Base-by-base conservation (phyloP, 2,888 invertebrate species). In the Aplocera efformata region DNA sequence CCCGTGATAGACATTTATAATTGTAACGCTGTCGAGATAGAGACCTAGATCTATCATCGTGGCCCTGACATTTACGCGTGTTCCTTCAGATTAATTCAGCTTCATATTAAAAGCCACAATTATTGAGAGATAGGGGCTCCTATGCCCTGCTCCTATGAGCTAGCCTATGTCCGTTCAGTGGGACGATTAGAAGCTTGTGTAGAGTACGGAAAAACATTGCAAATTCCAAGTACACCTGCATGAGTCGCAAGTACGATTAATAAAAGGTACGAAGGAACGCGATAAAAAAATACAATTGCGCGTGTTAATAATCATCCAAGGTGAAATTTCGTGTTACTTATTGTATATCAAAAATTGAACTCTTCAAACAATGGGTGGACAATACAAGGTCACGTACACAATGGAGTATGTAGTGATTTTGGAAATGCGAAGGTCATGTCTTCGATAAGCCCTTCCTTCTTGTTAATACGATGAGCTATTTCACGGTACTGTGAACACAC, bases 391-490 rank as follows among this genome's bases (percentile, higher is more conserved):
- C 71, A 50, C 22, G 33, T 43, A 65, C 60, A 81, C 83, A 83
- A 82, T 82, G 66, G 79, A 52, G 58, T 56, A 51, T 48, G 56
- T 63, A 36, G 67, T 69, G 69, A 79, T 83, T 85, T 86, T 85
- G 82, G 72, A 82, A 85, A 85, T 72, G 72, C 59, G 75, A 82
- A 84, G 84, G 84, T 76, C 78, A 71, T 72, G 70, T 72, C 67
- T 62, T 48, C 49, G 78, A 83, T 80, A 79, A 78, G 72, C 71
- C 72, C 71, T 79, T 74, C 75, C 76, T 72, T 50, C 74, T 69
- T 70, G 72, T 73, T 73, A 67, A 56, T 53, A 56, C 66, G 72
- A 76, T 74, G 72, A 71, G 67, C 68, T 74, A 77, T 81, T 82
- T 78, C 77, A 84, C 71, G 80, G 69, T 58, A 50, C 58, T 59